These are phyloP conservation scores for Melanotaenia duboulayi DNA, from an alignment of 2,113 vertebrate species.

Conservation along the genomic window DNA sequence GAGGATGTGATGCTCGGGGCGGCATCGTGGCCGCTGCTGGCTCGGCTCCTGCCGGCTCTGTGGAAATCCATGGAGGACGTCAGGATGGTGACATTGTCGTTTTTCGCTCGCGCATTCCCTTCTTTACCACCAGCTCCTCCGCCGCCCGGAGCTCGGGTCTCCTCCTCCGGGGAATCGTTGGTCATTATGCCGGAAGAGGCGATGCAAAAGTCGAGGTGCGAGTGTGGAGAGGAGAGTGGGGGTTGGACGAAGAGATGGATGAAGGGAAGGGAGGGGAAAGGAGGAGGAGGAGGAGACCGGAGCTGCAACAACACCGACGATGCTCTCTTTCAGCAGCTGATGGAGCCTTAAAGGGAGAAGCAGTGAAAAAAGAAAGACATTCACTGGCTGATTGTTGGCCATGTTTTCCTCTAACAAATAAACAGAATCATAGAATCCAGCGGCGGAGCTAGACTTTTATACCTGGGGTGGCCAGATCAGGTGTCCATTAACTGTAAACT, in stretches of 20 bases:
- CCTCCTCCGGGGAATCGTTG: conserved; percentile 80
- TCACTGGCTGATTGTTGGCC: not conserved
- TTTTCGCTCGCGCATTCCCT: conserved; percentile 15
- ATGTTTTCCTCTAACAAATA: no score
- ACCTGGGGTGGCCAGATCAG: no score
- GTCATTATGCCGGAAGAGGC: conserved; percentile 76
- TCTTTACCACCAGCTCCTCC: conserved; percentile 34
- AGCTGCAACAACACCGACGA: conserved; percentile 44
- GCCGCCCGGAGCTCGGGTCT: conserved; percentile 57
- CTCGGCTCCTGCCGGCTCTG: conserved; percentile 63
- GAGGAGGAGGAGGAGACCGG: conserved; percentile 58
- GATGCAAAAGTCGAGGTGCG: conserved; percentile 59
- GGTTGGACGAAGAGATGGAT: conserved; percentile 33
- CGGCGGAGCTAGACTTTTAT: no score
- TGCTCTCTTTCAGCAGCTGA: conserved; percentile 45
- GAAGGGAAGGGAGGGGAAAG: conserved; percentile 40
- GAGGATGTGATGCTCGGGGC: conserved; percentile 74
- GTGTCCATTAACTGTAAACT: no score
- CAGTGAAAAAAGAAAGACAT: not conserved
- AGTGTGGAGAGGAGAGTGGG: conserved; percentile 32
- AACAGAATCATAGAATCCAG: no score
- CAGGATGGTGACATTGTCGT: conserved; percentile 80
- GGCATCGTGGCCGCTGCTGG: conserved; percentile 62
- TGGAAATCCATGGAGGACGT: conserved; percentile 74
- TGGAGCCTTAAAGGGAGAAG: conserved; percentile 59